phyloP scores from a whole-genome alignment of 2,888 invertebrate genomes.

The Aphrophora alni region DNA sequence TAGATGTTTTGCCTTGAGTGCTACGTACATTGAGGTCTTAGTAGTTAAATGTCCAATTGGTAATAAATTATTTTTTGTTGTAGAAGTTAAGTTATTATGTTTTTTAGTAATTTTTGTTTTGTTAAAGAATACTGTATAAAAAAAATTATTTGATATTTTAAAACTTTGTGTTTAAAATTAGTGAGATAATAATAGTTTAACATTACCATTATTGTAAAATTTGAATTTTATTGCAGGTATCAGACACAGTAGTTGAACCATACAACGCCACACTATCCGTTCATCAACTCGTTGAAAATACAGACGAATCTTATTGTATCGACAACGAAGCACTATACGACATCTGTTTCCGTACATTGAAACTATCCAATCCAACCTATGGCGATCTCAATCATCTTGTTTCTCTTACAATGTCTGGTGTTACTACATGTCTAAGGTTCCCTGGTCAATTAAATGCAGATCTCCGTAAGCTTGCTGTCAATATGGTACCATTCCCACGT shows the following conservation, averaged over 20 bases:
- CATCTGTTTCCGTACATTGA: constrained; percentile 69
- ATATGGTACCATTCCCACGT: constrained; percentile 71
- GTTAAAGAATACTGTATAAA: no score
- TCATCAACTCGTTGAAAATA: constrained; percentile 69
- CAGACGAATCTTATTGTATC: constrained; percentile 69
- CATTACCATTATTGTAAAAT: no score
- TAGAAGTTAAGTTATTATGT: no score
- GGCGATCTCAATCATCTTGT: constrained; percentile 72
- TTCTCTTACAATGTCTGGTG: constrained; percentile 61
- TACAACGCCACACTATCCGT: no score
- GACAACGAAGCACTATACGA: constrained; percentile 71
- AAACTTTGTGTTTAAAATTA: neutral
- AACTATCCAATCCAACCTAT: constrained; percentile 69
- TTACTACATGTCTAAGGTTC: constrained; percentile 67
- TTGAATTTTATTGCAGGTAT: constrained; percentile 60
- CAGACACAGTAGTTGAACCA: constrained; percentile 70
- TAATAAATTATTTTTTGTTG: no score
- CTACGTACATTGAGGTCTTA: no score
- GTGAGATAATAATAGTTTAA: no score
- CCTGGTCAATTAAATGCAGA: constrained; percentile 69
- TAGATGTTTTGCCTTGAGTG: no score
- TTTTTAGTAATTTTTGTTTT: no score
- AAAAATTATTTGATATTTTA: no score
- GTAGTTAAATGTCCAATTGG: no score
- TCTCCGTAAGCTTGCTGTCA: constrained; percentile 64